These are phyloP conservation scores for Epinotia nisella DNA, from an alignment of 2,888 invertebrate species.

Conservation along the genomic window DNA sequence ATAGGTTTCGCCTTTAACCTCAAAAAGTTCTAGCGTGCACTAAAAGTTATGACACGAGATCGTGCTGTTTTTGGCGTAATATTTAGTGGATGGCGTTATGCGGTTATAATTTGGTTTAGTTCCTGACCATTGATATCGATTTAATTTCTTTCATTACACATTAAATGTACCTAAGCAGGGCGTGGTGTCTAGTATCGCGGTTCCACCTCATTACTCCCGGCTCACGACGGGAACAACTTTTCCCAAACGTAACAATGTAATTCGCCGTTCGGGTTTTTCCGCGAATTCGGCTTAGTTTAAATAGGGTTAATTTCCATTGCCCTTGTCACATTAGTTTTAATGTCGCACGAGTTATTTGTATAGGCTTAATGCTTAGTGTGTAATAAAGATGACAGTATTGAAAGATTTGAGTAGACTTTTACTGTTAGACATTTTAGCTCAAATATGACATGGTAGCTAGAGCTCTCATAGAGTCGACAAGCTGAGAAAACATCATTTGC, in stretches of 20 bases:
- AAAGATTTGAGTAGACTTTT: background rate
- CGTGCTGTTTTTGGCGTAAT: background rate
- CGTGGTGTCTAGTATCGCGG: constrained; percentile 49
- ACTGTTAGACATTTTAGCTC: background rate
- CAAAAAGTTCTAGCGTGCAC: constrained; percentile 11
- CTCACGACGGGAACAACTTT: constrained; percentile 38
- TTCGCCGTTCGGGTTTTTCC: constrained; percentile 34
- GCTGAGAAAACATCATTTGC: constrained; percentile 20
- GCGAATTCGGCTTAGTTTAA: constrained; percentile 16
- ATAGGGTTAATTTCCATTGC: constrained; percentile 29
- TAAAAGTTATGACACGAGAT: background rate
- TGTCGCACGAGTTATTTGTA: background rate
- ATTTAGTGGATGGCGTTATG: background rate
- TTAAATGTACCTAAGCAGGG: constrained; percentile 2
- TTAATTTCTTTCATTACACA: constrained; percentile 19
- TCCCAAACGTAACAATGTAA: constrained; percentile 36
- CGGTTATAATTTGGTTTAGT: constrained; percentile 12
- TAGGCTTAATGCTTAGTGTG: background rate
- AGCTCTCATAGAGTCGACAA: constrained; percentile 8
- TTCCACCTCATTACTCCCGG: constrained; percentile 51
- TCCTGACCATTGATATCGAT: constrained; percentile 6
- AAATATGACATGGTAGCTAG: background rate
- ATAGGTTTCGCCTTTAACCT: constrained; percentile 4
- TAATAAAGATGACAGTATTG: background rate
- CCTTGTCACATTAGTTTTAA: constrained; percentile 16